A percentile compares a stretch with the other conserved stretches of the same genome.
Evolutionary conservation across 2,888 invertebrate genomes (phyloP).

Genomic region (Imbricaverruca yamaguchii): DNA sequence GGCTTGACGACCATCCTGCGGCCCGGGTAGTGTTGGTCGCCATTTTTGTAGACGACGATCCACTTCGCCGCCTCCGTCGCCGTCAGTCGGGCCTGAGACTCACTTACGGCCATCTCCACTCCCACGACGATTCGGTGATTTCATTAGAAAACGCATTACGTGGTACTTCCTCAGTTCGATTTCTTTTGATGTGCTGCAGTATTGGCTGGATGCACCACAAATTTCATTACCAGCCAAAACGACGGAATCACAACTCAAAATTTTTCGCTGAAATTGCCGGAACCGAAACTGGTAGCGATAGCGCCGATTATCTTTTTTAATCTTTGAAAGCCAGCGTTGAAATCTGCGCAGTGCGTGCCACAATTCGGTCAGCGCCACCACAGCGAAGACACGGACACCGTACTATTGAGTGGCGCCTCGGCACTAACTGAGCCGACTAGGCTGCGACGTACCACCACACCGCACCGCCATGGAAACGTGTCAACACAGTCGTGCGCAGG

Average conservation of each 20-base stretch:
- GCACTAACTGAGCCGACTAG: neutral
- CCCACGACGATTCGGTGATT: too few relatives aligned
- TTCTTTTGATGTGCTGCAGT: too few relatives aligned
- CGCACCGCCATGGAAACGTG: neutral
- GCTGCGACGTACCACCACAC: too few relatives aligned
- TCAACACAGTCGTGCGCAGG: neutral
- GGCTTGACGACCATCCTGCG: conserved; percentile 15
- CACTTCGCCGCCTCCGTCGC: conserved; percentile 5
- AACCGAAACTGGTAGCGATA: neutral
- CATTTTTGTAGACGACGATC: conserved; percentile 21
- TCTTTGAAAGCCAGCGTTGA: neutral
- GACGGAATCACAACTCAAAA: neutral
- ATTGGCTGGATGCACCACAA: too few relatives aligned
- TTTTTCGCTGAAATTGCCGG: neutral
- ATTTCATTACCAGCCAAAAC: neutral
- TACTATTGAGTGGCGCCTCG: neutral
- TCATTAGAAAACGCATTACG: too few relatives aligned
- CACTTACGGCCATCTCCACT: neutral
- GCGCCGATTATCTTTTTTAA: too few relatives aligned
- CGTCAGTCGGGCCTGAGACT: conserved; percentile 7
- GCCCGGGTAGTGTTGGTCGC: conserved; percentile 7
- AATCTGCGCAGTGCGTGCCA: neutral
- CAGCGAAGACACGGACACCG: neutral
- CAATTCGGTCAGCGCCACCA: neutral
- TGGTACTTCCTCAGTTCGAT: too few relatives aligned